Conservation (phyloP, 2,113 vertebrate species). For the Pluvialis apricaria region DNA sequence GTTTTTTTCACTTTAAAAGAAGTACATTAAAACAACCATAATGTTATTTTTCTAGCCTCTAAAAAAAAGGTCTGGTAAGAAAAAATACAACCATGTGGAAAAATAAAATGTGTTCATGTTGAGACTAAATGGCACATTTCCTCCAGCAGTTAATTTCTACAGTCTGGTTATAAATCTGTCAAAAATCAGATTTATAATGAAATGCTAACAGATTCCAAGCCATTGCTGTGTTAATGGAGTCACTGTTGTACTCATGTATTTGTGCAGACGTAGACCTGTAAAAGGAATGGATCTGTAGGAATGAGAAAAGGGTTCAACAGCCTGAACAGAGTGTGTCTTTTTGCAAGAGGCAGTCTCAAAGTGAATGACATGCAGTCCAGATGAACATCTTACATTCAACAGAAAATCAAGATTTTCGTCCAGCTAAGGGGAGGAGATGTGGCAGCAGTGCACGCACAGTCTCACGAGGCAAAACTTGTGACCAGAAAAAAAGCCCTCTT, state of each 20-base stretch:
- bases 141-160: conserved; percentile 38
- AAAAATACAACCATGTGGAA: background rate
- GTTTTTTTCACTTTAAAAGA: background rate
- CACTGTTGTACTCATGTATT: background rate
- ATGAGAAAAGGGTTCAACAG: background rate
- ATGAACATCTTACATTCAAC: background rate
- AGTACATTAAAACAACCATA: background rate
- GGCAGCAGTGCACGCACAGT: background rate
- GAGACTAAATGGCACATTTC: conserved; percentile 34
- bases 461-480: background rate
- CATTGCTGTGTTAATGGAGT: conserved; percentile 14
- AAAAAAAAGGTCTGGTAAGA: background rate
- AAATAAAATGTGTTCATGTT: conserved; percentile 28
- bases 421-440: background rate
- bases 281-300: background rate
- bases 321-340: background rate
- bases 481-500: background rate
- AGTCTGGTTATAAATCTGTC: conserved; percentile 46
- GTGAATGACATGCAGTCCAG: background rate
- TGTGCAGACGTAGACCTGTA: background rate
- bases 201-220: conserved; percentile 13
- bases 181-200: conserved; percentile 43
- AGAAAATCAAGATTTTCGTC: background rate
- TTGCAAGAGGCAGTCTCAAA: background rate
- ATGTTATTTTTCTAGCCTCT: background rate